Conservation (phyloP, 2,888 invertebrate species). For the Imbricaverruca yamaguchii region DNA sequence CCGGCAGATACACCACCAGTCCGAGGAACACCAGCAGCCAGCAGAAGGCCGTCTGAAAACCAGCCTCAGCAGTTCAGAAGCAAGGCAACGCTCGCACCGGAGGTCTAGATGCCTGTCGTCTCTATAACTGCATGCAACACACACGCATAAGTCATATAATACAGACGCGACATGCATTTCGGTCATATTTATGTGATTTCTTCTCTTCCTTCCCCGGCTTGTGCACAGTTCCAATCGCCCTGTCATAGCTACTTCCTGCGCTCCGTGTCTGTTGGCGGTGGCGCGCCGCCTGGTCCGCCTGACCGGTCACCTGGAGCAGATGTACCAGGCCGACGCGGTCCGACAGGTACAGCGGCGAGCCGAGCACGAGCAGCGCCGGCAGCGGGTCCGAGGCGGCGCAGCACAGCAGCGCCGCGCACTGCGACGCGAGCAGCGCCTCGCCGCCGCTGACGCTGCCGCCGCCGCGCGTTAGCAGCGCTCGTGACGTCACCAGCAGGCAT, state of each 20-base stretch:
- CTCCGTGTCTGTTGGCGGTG: no score
- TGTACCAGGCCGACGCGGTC: background rate
- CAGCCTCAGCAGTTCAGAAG: no score
- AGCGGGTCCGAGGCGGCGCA: background rate
- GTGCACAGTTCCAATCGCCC: no score
- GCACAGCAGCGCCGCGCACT: background rate
- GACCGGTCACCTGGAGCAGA: slow-evolving; percentile 1
- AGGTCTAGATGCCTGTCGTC: no score
- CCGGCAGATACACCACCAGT: background rate
- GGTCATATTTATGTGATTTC: no score
- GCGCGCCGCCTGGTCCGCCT: no score
- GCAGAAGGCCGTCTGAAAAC: background rate
- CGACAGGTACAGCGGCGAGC: background rate
- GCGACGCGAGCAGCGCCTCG: slow-evolving; percentile 1
- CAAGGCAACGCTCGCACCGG: no score
- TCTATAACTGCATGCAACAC: no score
- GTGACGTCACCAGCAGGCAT: background rate
- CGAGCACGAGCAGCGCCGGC: background rate
- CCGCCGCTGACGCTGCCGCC: slow-evolving; percentile 9
- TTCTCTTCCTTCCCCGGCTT: no score
- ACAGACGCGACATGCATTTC: no score
- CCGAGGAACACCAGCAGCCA: background rate
- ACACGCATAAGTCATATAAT: no score
- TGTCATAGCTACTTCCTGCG: no score
- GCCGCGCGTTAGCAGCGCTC: background rate